Evolutionary conservation across 2,888 invertebrate species (phyloP).

Genomic region (Chloroclystis v-ata): DNA sequence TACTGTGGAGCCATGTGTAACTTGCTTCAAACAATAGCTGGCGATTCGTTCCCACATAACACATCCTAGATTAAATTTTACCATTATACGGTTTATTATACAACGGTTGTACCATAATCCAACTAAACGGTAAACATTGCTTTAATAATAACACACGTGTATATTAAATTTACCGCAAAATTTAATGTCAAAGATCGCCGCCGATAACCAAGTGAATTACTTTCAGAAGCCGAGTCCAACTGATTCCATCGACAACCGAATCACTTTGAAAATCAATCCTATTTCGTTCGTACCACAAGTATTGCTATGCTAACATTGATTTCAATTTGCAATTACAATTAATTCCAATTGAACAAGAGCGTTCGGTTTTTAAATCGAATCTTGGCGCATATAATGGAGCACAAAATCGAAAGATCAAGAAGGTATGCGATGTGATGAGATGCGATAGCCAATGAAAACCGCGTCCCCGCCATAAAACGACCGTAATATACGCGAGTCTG

Average conservation of each 20-base stretch:
- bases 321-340: too few species aligned
- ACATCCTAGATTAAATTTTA: conserved; percentile 41
- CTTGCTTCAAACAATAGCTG: conserved; percentile 30
- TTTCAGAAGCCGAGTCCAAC: not conserved
- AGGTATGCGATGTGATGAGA: conserved; percentile 4
- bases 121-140: conserved; percentile 40
- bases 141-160: conserved; percentile 7
- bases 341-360: too few species aligned
- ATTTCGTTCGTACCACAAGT: not conserved
- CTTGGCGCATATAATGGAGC: too few species aligned
- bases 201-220: not conserved
- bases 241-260: not conserved
- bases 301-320: too few species aligned
- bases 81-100: conserved; percentile 47
- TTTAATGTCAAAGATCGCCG: not conserved
- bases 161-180: conserved; percentile 1
- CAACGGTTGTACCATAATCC: conserved; percentile 40
- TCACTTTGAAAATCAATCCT: not conserved
- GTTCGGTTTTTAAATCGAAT: too few species aligned
- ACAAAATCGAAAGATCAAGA: not conserved
- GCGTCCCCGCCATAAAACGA: conserved; percentile 50
- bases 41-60: conserved; percentile 43
- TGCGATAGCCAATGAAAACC: conserved; percentile 44
- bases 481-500: conserved; percentile 63
- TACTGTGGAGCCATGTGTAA: conserved; percentile 9